Base-by-base conservation (phyloP, 1,140 invertebrate genomes). In the Drosophila parvula region DNA sequence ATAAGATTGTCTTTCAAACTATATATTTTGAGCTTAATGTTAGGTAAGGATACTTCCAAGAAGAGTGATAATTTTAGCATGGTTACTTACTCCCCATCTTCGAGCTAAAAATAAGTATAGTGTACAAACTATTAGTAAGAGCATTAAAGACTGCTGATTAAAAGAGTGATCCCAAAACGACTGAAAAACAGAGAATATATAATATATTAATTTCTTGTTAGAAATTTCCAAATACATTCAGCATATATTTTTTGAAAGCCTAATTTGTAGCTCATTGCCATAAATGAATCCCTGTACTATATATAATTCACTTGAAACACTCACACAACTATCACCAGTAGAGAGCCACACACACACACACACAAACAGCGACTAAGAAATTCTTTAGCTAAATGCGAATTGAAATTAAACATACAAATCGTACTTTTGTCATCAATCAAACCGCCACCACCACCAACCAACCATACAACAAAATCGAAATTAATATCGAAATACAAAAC, bases 391-490 rank as follows among this genome's bases (percentile, higher is more conserved):
- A 76, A 56, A 71, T 82, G 65, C 51, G 65, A 88, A 63, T 48
- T 58, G 12, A 63, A 84, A 83, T 78, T 89, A 82, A 88, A 74
- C 81, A 85, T 85, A 57, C 62, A 89, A 76, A 64, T 78, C 78
- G 81, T 81, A 83, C 77, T 89, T 78, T 69, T 88, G 70, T 84
- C 84, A 84, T 84, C 65, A 83, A 83, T 73, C 68, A 83, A 88
- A 71, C 73, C 73, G 64, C 80, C 71, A 83, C 65, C 77, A 74
- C 68, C 75, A 77, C 61, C 79, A 77, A 75, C 59, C 53, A 67
- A 77, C 43, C 62, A 56, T 69, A 70, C 59, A 78, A 78, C 69
- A 78, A 79, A 65, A 78, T 55, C 40, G 64, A 71, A 79, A 77
- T 70, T 65, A 64, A 60, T 71, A 76, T 50, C 44, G 53, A 69